Evolutionary conservation across 2,888 invertebrate species (phyloP).

Genomic region (Siphlonurus alternatus): DNA sequence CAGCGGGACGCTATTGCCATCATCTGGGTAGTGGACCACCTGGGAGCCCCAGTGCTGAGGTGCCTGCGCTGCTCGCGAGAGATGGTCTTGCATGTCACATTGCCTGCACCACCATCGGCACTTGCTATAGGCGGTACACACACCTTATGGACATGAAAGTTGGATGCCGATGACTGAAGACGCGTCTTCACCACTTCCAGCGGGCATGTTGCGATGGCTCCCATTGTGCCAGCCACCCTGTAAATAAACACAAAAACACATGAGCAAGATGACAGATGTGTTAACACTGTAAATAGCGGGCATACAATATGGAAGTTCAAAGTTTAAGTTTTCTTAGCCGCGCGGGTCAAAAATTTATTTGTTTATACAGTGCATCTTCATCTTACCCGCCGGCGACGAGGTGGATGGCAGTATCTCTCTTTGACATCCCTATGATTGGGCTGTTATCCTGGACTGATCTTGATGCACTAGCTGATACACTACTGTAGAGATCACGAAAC

Average conservation of each 20-base stretch:
- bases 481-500: neutral
- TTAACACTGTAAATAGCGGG: too few species aligned
- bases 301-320: too few species aligned
- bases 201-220: slow-evolving; percentile 93
- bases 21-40: slow-evolving; percentile 51
- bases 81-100: slow-evolving; percentile 35
- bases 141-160: slow-evolving; percentile 28
- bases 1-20: slow-evolving; percentile 13
- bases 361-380: neutral
- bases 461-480: neutral
- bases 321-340: too few species aligned
- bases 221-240: slow-evolving; percentile 91
- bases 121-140: slow-evolving; percentile 26
- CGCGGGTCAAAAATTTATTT: neutral
- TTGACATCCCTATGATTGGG: slow-evolving; percentile 19
- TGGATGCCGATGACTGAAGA: slow-evolving; percentile 77
- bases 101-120: slow-evolving; percentile 24
- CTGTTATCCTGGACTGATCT: neutral
- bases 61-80: slow-evolving; percentile 44
- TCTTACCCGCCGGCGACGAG: slow-evolving; percentile 92
- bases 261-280: neutral
- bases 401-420: slow-evolving; percentile 71
- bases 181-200: slow-evolving; percentile 96
- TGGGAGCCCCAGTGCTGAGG: slow-evolving; percentile 53
- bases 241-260: slow-evolving; percentile 19